A percentile compares a stretch with the other conserved stretches of the same genome.
These are phyloP conservation scores for Drosophila ananassae DNA, from an alignment of 1,140 invertebrate genomes.

Conservation along the genomic window DNA sequence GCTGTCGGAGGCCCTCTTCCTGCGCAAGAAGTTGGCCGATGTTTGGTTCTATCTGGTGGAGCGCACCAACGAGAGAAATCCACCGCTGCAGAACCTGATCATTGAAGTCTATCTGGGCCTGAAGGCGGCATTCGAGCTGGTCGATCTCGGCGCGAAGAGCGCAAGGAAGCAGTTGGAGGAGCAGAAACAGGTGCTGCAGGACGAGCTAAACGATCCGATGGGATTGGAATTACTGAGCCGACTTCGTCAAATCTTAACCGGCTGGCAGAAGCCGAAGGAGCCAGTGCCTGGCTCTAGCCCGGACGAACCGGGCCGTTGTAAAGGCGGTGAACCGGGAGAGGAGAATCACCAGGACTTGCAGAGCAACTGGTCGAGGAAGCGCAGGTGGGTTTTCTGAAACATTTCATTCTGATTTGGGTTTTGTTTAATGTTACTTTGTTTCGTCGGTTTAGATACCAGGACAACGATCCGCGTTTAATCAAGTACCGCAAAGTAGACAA, in stretches of 20 bases:
- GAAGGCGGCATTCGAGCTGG: background rate
- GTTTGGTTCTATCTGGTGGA: background rate
- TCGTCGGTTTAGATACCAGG: background rate
- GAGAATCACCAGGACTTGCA: background rate
- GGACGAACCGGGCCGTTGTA: background rate
- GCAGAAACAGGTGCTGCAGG: background rate
- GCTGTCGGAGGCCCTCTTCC: background rate
- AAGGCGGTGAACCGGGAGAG: background rate
- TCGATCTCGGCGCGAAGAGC: background rate
- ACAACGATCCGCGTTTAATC: constrained; percentile 20
- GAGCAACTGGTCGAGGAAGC: background rate
- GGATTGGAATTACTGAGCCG: constrained; percentile 54
- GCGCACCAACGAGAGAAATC: background rate
- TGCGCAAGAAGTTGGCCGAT: background rate
- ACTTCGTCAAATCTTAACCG: constrained; percentile 45
- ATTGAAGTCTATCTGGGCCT: background rate
- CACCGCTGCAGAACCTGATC: background rate
- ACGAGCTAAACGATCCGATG: constrained; percentile 39
- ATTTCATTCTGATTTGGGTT: background rate
- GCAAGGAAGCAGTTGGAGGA: background rate
- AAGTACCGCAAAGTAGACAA: constrained; percentile 77
- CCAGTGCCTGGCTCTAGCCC: background rate
- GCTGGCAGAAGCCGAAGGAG: constrained; percentile 34
- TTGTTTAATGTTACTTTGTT: no score
- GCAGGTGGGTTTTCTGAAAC: background rate